Percentiles rank a stretch among this genome's conserved stretches.
phyloP scores from a whole-genome alignment of 1,140 invertebrate species.

The Bicyclus anynana region DNA sequence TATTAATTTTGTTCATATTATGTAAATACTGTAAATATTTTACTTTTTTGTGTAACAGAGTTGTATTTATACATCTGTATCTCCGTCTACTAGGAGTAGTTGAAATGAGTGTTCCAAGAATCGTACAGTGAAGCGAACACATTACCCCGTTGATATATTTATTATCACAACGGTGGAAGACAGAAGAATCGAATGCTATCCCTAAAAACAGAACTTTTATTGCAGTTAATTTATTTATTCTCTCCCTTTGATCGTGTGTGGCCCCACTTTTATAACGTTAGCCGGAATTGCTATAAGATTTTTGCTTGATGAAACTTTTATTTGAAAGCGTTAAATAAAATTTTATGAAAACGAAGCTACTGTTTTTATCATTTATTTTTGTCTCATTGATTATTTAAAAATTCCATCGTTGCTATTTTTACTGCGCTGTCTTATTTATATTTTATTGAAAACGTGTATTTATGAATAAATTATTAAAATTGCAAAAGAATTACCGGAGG shows the following conservation, averaged over 20 bases:
- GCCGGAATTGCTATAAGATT: conserved; percentile 15
- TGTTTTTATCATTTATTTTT: not conserved
- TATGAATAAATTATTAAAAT: no score
- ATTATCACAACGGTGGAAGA: conserved; percentile 60
- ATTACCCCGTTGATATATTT: conserved; percentile 66
- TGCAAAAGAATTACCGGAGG: no score
- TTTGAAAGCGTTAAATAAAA: not conserved
- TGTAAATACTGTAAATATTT: no score
- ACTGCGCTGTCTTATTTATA: no score
- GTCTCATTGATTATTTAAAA: no score
- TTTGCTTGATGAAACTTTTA: conserved; percentile 6
- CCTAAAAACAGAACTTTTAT: conserved; percentile 65
- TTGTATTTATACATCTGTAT: not conserved
- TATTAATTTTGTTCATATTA: no score
- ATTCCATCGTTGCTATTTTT: no score
- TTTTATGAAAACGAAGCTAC: not conserved
- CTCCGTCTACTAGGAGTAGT: not conserved
- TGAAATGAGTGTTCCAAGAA: conserved; percentile 48
- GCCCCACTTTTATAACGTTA: conserved; percentile 29
- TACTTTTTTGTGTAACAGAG: not conserved
- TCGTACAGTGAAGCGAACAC: conserved; percentile 39
- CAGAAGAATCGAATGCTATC: conserved; percentile 54
- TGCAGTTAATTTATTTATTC: conserved; percentile 44
- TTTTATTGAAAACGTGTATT: no score
- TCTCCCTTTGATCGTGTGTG: conserved; percentile 59